Base-by-base conservation (phyloP, 2,797 vertebrate species). In the Neomorphus geoffroyi region DNA sequence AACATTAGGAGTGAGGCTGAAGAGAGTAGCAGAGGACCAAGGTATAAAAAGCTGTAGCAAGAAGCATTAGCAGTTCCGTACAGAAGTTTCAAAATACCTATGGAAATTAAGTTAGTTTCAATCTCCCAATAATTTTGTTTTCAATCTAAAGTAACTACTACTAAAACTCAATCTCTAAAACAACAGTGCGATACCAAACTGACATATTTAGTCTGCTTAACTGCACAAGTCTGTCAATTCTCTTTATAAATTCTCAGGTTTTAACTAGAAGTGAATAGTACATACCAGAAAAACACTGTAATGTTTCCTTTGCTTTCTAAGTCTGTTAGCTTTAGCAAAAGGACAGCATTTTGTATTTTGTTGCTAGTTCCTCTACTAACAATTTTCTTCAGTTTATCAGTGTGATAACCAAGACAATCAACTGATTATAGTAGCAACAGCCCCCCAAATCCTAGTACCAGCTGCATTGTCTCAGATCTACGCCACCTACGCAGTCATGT, bases 401-500 rank as follows among this genome's bases (percentile, higher is more conserved):
- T 19, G 15, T n/a, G 30, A 51, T 51, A 67, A 62, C 8, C 39
- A 48, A 45, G 33, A 43, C 45, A 69, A 65, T 58, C 26, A 50
- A 58, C 22, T 61, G 9, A 57, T 60, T 14, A 72, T 3, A 78
- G 50, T 64, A 45, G 7, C 15, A 86, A 70, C 4, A 71, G n/a
- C 22, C 57, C 70, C 51, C 80, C 70, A 82, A 84, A 65, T 78
- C 43, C 33, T 60, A 80, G 54, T 32, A 64, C 1, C 6, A 74
- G 17, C 28, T 81, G 27, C 1, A 3, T 5, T 35, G 23, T 22
- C 86, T 81, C 66, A 67, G 28, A 86, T 41, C 37, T 54, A 30
- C 1, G 11, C 15, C 30, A 74, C 51, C n/a, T 64, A 33, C 0
- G 0, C 26, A 61, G 66, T 45, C 15, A 8, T 0, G 0, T 14